Evolutionary conservation across 2,113 vertebrate genomes (phyloP).

Genomic region (Lepidothrix coronata): DNA sequence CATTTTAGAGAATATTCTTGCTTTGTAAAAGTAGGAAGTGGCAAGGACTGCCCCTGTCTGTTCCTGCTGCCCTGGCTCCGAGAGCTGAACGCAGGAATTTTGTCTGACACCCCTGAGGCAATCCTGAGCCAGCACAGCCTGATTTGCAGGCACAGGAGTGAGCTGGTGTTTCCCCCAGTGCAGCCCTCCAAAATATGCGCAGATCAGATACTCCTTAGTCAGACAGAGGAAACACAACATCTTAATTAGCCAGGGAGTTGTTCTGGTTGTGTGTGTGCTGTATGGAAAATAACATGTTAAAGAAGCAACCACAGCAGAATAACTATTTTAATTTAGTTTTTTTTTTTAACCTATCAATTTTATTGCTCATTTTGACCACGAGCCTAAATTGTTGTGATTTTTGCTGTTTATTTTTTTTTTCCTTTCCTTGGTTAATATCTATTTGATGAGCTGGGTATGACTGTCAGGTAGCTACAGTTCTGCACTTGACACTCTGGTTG

Average conservation of each 20-base stretch:
- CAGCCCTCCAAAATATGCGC: background rate
- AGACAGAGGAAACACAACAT: background rate
- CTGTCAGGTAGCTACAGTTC: background rate
- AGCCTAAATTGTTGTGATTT: background rate
- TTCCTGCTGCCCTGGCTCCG: background rate
- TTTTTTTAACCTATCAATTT: background rate
- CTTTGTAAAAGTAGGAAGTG: background rate
- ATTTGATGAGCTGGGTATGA: background rate
- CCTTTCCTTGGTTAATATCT: background rate
- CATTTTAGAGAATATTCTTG: background rate
- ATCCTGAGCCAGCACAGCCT: background rate
- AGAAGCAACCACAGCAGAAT: rapidly evolving
- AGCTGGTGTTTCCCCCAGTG: background rate
- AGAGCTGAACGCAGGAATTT: background rate
- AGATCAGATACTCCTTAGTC: background rate
- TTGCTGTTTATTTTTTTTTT: background rate
- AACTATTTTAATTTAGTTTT: background rate
- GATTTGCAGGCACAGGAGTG: background rate
- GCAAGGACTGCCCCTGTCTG: background rate
- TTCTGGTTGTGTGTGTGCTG: background rate
- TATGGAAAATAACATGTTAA: background rate
- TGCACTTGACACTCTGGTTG: background rate
- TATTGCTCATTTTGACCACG: background rate
- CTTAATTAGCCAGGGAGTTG: background rate
- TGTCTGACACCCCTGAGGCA: background rate